A percentile compares a stretch with the other conserved stretches of the same genome.
These are phyloP conservation scores for Poeciliopsis retropinna DNA, from an alignment of 2,113 vertebrate species.

Conservation along the genomic window DNA sequence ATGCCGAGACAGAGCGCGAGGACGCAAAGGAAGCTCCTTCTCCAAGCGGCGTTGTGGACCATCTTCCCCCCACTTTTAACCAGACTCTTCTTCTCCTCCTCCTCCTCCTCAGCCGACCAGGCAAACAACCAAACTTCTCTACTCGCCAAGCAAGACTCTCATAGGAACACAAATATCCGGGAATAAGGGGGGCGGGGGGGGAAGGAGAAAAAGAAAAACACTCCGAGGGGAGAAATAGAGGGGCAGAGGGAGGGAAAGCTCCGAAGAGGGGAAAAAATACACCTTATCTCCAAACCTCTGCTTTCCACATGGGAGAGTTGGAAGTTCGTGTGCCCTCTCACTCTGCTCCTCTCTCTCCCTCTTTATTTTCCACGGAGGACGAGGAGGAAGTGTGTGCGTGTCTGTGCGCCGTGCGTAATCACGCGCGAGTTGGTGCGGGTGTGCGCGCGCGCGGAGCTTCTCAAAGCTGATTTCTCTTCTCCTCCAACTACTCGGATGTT, in stretches of 20 bases:
- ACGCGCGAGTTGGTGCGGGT: conserved; percentile 39
- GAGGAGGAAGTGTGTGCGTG: conserved; percentile 64
- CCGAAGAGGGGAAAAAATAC: conserved; percentile 50
- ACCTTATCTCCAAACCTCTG: conserved; percentile 66
- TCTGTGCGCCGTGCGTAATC: conserved; percentile 65
- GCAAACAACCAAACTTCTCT: conserved; percentile 82
- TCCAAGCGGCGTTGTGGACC: conserved; percentile 83
- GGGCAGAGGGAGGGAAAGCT: conserved; percentile 49
- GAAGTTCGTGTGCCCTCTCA: conserved; percentile 65
- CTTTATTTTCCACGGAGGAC: conserved; percentile 56
- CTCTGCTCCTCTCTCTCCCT: conserved; percentile 10
- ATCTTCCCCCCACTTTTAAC: conserved; percentile 79
- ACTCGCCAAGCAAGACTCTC: conserved; percentile 72
- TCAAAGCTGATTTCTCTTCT: conserved; percentile 63
- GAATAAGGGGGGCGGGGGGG: conserved; percentile 10
- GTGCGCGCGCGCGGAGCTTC: conserved; percentile 55
- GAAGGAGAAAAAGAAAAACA: conserved; percentile 28
- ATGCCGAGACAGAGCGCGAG: conserved; percentile 87
- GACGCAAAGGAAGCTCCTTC: conserved; percentile 85
- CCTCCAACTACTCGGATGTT: conserved; percentile 70
- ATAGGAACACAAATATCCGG: conserved; percentile 75
- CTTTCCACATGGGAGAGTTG: conserved; percentile 74
- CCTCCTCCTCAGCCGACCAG: conserved; percentile 68
- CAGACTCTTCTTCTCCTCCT: conserved; percentile 65
- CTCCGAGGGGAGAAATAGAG: conserved; percentile 35